phyloP scores from a whole-genome alignment of 2,113 vertebrate genomes.

The Trachemys scripta region DNA sequence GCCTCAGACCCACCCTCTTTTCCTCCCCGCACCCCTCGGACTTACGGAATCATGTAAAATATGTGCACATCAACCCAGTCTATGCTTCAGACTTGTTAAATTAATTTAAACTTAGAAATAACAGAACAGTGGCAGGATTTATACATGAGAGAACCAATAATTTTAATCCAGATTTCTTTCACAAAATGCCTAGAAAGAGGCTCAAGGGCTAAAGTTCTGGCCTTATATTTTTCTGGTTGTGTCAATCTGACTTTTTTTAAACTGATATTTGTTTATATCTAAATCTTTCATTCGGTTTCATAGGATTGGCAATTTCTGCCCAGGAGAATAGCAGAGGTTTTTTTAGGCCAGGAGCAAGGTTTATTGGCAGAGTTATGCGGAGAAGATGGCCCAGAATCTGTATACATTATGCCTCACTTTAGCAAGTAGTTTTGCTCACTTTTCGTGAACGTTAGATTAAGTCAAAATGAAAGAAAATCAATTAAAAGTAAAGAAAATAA shows the following conservation, averaged over 20 bases:
- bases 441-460: not conserved
- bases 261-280: not conserved
- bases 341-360: not conserved
- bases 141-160: not conserved
- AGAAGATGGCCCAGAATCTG: accelerated
- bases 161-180: not conserved
- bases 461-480: conserved; percentile 23
- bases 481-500: not conserved
- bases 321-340: accelerated
- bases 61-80: accelerated
- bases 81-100: not conserved
- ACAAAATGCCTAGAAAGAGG: not conserved
- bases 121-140: not conserved
- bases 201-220: not conserved
- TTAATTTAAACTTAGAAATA: not conserved
- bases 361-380: accelerated
- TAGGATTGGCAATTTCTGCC: not conserved
- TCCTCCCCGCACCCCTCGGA: not conserved
- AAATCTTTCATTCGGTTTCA: accelerated
- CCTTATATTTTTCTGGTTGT: not conserved
- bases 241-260: not conserved
- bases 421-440: not conserved
- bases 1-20: not conserved
- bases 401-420: not conserved
- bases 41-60: not conserved